Base-by-base conservation (phyloP, 1,140 invertebrate genomes). In the Pissodes strobi region DNA sequence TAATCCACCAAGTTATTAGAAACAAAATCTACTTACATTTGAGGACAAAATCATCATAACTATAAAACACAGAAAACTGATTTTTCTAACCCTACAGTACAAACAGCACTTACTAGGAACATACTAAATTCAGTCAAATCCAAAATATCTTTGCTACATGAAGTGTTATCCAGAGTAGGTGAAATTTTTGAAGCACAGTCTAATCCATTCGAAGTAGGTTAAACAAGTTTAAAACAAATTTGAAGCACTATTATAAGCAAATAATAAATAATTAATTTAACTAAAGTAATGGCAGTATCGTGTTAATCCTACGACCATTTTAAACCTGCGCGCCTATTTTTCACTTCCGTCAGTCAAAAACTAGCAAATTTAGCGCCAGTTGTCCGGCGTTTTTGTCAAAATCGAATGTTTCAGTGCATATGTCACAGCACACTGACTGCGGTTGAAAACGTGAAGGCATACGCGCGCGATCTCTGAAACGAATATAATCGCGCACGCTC, bases 1-100 rank as follows among this genome's bases (percentile, higher is more conserved):
- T n/a, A n/a, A n/a, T n/a, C n/a, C n/a, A n/a, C n/a, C n/a, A n/a
- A n/a, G n/a, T n/a, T n/a, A n/a, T n/a, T n/a, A n/a, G n/a, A 19
- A 59, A 61, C 19, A 56, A 64, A 48, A 53, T 59, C 21, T 65
- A 65, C 63, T 65, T 65, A 65, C 53, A 59, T 65, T 65, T 65
- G 63, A 65, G 63, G 63, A 58, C 63, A 65, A 65, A 59, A 65
- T 65, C 63, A 65, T 65, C 63, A 65, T 65, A 65, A 64, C 39
- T 65, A 65, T 18, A 58, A 58, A 37, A 21, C 53, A 59, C 48
- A 58, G 59, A 41, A 58, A 58, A 52, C 39, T 56, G 25, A 58
- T 22, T 19, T 13, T 34, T 19, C 48, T 53, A 65, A 65, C 34
- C 41, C 55, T 53, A 65, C 52, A 58, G 27, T 52, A 51, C 43